phyloP scores from a whole-genome alignment of 1,140 invertebrate genomes.

The Pollicipes pollicipes region DNA sequence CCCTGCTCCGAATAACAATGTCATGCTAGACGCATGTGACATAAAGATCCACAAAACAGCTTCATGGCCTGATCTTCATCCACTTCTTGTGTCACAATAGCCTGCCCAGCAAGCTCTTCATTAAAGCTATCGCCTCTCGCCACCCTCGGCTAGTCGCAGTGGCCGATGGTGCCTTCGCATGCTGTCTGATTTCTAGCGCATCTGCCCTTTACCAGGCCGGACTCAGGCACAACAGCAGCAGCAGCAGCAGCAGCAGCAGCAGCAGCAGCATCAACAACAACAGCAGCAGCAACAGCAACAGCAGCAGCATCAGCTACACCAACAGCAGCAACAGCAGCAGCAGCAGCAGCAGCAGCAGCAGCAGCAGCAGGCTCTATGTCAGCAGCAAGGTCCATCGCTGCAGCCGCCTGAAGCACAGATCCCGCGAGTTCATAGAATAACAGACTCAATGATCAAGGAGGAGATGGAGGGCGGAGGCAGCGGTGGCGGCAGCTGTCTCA shows the following conservation, averaged over 20 bases:
- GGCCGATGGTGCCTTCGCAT: too few species aligned
- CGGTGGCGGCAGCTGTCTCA: not conserved
- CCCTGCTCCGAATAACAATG: too few species aligned
- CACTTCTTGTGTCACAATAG: not conserved
- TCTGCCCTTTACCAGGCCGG: too few species aligned
- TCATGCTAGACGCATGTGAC: too few species aligned
- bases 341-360: slow-evolving; percentile 13
- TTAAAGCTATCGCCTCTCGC: not conserved
- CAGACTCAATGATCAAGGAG: not conserved
- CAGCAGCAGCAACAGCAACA: not conserved
- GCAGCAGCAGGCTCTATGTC: slow-evolving; percentile 14
- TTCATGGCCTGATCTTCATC: not conserved
- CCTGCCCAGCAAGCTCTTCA: not conserved
- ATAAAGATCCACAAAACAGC: too few species aligned
- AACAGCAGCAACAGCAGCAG: slow-evolving; percentile 12
- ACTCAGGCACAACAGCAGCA: not conserved
- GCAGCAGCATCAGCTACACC: not conserved
- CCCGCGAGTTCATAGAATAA: not conserved
- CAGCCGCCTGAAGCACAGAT: slow-evolving; percentile 6
- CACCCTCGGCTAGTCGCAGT: too few species aligned
- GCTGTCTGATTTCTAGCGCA: too few species aligned
- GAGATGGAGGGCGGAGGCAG: not conserved
- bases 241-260: not conserved
- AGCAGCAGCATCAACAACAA: not conserved
- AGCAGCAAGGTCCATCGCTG: slow-evolving; percentile 13